Conservation (phyloP, 2,113 vertebrate genomes). For the Semnornis frantzii region DNA sequence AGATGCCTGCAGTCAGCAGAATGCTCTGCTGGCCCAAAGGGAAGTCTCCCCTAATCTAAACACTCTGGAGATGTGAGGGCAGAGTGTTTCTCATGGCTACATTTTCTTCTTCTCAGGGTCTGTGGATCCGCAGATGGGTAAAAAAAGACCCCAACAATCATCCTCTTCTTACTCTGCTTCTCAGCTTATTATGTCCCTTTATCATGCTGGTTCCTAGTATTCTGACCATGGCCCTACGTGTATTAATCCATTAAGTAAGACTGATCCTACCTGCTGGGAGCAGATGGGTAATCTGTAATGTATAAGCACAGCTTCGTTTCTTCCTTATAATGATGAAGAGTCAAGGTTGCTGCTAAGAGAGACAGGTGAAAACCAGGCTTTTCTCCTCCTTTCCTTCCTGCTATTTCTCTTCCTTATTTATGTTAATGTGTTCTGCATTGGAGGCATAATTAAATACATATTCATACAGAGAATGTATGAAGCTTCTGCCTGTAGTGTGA, state of each 20-base stretch:
- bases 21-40: neutral
- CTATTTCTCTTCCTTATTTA: slow-evolving; percentile 64
- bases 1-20: neutral
- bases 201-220: neutral
- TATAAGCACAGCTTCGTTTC: neutral
- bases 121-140: neutral
- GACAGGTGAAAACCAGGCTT: slow-evolving; percentile 1
- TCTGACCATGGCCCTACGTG: neutral
- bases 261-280: neutral
- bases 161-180: neutral
- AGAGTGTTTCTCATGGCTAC: neutral
- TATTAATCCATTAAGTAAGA: neutral
- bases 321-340: neutral
- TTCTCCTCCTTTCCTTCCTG: slow-evolving; percentile 25
- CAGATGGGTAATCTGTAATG: neutral
- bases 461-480: slow-evolving; percentile 30
- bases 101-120: neutral
- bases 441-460: slow-evolving; percentile 58
- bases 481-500: slow-evolving; percentile 29
- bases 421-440: slow-evolving; percentile 52
- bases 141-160: neutral
- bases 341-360: neutral
- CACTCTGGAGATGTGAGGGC: neutral
- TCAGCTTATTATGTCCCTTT: neutral
- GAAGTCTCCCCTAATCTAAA: neutral